phyloP scores from a whole-genome alignment of 2,797 vertebrate species.

The Phalloptychus januarius region DNA sequence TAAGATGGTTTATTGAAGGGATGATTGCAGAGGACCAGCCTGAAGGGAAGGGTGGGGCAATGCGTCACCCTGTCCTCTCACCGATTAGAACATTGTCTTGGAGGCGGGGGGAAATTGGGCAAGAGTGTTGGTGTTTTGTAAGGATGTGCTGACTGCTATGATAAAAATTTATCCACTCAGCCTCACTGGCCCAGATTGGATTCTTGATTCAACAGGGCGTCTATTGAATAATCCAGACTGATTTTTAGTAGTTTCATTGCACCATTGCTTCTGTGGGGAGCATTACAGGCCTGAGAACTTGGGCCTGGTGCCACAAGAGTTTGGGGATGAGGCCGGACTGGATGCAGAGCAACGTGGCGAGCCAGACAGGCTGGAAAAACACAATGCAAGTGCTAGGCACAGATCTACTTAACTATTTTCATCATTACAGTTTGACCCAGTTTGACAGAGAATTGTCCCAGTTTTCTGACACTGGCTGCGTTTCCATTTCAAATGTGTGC shows the following conservation, averaged over 20 bases:
- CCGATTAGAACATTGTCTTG: conserved; percentile 20
- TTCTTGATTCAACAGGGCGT: not conserved
- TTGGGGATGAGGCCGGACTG: not conserved
- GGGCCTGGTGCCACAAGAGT: conserved; percentile 22
- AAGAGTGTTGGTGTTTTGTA: not conserved
- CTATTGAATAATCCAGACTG: not conserved
- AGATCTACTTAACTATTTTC: not conserved
- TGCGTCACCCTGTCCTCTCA: conserved; percentile 3
- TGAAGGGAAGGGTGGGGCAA: conserved; percentile 48
- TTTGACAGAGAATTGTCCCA: not conserved
- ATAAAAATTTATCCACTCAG: too few relatives aligned
- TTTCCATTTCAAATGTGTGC: too few relatives aligned
- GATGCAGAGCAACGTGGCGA: not conserved
- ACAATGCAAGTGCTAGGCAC: not conserved
- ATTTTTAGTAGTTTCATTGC: conserved; percentile 15
- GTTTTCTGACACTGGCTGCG: not conserved
- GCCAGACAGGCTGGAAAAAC: not conserved
- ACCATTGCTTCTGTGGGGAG: conserved; percentile 30
- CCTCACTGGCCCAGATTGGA: not conserved
- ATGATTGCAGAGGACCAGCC: conserved; percentile 34
- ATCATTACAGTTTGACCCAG: not conserved
- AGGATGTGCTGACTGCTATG: conserved; percentile 10
- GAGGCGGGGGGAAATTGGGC: not conserved
- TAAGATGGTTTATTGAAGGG: conserved; percentile 30
- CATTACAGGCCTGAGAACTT: conserved; percentile 15